Base-by-base conservation (phyloP, 1,140 invertebrate genomes). In the Zaprionus vittiger region DNA sequence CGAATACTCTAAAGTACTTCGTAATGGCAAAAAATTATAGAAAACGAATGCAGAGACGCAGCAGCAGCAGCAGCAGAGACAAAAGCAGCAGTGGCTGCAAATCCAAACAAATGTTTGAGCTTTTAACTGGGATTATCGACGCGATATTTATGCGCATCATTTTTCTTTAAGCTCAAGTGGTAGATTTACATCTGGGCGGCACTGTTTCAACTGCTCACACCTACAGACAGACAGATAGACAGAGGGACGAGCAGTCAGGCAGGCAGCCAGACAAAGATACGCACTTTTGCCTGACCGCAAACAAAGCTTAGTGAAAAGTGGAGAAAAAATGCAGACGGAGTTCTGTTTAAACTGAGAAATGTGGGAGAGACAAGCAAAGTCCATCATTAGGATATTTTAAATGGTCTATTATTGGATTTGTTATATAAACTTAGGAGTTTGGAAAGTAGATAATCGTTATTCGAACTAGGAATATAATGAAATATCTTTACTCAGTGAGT, bases 121-220 rank as follows among this genome's bases (percentile, higher is more conserved):
- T 89, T 89, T 89, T 90, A 89, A 89, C 72, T 76, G 81, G 85
- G 84, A 89, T 89, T 89, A 90, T 89, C 85, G 84, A 63, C 75
- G 65, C 75, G 72, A 79, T 90, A 90, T 89, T 89, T 89, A 89
- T 89, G 79, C 68, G 73, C 75, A 90, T 79, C 75, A 84, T 89
- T 90, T 81, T 72, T 84, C 84, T 89, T 89, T 72, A 55, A 31
- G 71, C 68, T 54, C 59, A 78, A 83, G 62, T 56, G 65, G 17
- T 31, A 15, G 34, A 47, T 59, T 31, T 57, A 56, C 65, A 56
- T 66, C 37, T 57, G 22, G 26, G 34, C 15, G 38, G 22, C 60
- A 47, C 60, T 62, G 41, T 44, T 47, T 47, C 41, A 47, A 47
- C 41, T 34, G 31, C 31, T 41, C 15, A 17, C 41, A 47, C 41